These are phyloP conservation scores for Hypotaenidia okinawae DNA, from an alignment of 2,797 vertebrate species.

Conservation along the genomic window DNA sequence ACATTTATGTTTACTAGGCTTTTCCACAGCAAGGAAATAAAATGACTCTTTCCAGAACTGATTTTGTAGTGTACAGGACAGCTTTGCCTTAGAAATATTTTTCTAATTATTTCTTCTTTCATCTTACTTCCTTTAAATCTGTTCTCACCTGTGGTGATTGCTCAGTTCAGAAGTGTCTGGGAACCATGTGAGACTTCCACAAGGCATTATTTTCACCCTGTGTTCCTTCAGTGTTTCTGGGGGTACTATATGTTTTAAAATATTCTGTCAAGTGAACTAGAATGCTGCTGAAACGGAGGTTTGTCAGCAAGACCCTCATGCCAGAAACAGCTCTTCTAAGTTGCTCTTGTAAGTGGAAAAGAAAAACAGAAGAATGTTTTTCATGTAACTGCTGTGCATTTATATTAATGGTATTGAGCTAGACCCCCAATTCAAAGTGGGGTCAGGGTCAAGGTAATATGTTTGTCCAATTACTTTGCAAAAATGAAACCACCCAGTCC, in stretches of 20 bases:
- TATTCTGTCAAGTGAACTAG: neutral
- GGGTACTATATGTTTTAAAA: neutral
- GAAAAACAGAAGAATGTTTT: neutral
- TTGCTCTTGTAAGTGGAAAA: neutral
- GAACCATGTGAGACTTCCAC: neutral
- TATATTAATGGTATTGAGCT: neutral
- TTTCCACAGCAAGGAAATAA: neutral
- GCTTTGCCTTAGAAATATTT: neutral
- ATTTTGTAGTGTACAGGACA: neutral
- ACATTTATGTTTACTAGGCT: neutral
- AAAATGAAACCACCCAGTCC: neutral
- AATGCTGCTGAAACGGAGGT: neutral
- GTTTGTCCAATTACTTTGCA: neutral
- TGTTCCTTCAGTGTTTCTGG: neutral
- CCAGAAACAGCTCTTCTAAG: neutral
- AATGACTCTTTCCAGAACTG: neutral
- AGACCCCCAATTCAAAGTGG: neutral
- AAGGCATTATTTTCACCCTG: neutral
- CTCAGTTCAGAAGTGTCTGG: neutral
- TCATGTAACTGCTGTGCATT: neutral
- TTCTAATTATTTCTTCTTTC: neutral
- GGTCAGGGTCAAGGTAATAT: neutral
- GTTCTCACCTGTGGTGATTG: neutral
- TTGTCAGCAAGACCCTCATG: neutral
- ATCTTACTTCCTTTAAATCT: neutral